Evolutionary conservation across 2,888 invertebrate species (phyloP).

Genomic region (Linhomoeus sp.): DNA sequence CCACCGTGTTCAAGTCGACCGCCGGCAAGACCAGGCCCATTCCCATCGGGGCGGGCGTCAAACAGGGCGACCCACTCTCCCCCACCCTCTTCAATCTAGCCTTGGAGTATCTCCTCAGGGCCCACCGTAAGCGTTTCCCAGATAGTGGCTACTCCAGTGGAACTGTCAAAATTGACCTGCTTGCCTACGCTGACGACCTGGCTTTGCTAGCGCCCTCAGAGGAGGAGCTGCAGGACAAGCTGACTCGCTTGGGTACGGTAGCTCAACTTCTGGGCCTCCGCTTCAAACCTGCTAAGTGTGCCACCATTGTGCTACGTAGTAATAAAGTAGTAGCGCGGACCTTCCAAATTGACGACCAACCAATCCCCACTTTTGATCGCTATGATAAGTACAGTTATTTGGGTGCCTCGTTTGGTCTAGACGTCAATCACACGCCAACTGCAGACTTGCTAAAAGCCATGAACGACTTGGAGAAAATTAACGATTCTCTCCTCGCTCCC

Average conservation of each 20-base stretch:
- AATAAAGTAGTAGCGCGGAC: not conserved
- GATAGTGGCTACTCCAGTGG: not conserved
- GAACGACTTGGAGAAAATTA: not conserved
- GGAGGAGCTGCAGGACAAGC: not conserved
- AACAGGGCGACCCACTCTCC: not conserved
- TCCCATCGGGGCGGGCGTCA: not conserved
- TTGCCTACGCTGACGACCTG: constrained; percentile 14
- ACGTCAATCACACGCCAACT: not conserved
- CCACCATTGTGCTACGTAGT: not conserved
- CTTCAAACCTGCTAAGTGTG: not conserved
- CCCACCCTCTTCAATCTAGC: not conserved
- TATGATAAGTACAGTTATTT: not conserved
- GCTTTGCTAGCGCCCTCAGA: constrained; percentile 4
- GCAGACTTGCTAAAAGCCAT: not conserved
- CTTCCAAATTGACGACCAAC: not conserved
- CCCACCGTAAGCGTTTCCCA: not conserved
- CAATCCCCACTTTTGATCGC: not conserved
- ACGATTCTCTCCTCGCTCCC: not conserved
- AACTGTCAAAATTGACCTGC: not conserved
- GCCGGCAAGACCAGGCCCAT: not conserved
- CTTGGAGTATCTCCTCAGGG: not conserved
- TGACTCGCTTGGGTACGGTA: not conserved
- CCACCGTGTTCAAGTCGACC: not conserved
- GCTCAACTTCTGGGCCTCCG: not conserved
- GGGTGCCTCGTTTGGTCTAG: not conserved